phyloP scores from a whole-genome alignment of 2,797 vertebrate genomes.

The Tokudaia muenninki region DNA sequence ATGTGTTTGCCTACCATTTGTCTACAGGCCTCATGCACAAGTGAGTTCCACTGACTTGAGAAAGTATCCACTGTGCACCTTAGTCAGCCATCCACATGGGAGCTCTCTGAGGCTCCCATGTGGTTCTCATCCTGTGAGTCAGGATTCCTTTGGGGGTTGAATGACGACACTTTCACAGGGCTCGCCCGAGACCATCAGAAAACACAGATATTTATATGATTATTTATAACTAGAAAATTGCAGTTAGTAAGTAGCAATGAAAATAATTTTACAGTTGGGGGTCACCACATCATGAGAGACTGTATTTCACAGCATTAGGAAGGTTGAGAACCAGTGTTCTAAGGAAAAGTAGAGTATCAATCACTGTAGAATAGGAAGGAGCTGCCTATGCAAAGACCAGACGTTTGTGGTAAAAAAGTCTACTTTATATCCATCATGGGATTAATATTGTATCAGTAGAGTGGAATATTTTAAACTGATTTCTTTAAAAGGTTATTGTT shows the following conservation, averaged over 20 bases:
- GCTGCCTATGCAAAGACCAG: rapidly evolving
- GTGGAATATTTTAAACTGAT: not conserved
- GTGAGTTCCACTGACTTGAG: not conserved
- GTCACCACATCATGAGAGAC: not conserved
- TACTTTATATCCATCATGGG: not conserved
- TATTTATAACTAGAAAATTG: not conserved
- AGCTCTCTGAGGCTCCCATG: rapidly evolving
- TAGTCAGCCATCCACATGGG: not conserved
- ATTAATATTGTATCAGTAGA: not conserved
- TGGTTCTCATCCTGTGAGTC: not conserved
- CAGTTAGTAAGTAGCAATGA: not conserved
- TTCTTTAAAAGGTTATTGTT: not conserved
- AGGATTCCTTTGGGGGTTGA: not conserved
- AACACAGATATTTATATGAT: not conserved
- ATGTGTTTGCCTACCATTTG: not conserved
- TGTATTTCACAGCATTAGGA: not conserved
- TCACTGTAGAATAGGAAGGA: not conserved
- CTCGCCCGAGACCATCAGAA: not conserved
- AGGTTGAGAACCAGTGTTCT: not conserved
- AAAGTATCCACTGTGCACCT: not conserved
- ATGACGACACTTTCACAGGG: not conserved
- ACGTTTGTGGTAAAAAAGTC: not conserved
- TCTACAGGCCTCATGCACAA: not conserved
- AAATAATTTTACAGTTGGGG: not conserved
- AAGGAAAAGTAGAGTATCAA: not conserved